Conservation (phyloP, 2,797 vertebrate genomes). For the Neopelma chrysocephalum region DNA sequence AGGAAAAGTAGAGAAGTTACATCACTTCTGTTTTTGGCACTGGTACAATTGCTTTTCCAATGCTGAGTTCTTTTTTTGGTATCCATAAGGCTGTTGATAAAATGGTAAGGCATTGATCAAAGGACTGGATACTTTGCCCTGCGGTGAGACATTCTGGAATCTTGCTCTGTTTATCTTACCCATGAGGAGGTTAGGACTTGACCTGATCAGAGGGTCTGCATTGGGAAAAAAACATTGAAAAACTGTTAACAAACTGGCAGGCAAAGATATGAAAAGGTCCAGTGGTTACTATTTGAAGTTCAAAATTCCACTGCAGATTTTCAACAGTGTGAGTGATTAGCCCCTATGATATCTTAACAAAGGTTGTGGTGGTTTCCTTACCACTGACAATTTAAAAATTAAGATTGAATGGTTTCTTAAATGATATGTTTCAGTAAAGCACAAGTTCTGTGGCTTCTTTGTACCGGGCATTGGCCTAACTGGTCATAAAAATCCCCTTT, state of each 20-base stretch:
- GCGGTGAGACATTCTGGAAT: constrained; percentile 59
- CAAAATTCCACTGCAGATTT: constrained; percentile 48
- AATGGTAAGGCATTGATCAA: constrained; percentile 34
- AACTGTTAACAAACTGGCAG: constrained; percentile 46
- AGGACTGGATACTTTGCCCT: constrained; percentile 39
- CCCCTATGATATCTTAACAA: constrained; percentile 31
- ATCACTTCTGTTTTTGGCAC: neutral
- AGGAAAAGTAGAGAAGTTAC: neutral
- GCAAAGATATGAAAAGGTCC: constrained; percentile 3
- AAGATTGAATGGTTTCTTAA: constrained; percentile 50
- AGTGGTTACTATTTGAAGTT: constrained; percentile 59
- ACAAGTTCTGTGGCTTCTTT: constrained; percentile 42
- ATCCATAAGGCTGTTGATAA: constrained; percentile 22
- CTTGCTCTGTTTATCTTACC: constrained; percentile 52
- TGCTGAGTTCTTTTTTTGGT: neutral
- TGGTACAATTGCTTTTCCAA: neutral
- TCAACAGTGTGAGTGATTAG: constrained; percentile 42
- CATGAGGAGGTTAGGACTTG: constrained; percentile 14
- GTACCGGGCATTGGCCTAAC: neutral
- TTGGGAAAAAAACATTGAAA: constrained; percentile 10
- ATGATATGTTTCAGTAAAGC: constrained; percentile 43
- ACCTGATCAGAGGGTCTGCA: constrained; percentile 46
- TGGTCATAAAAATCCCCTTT: constrained; percentile 16
- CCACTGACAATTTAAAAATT: constrained; percentile 32
- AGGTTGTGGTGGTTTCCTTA: constrained; percentile 47